phyloP scores from a whole-genome alignment of 2,888 invertebrate genomes.

The Coelinius sp. region DNA sequence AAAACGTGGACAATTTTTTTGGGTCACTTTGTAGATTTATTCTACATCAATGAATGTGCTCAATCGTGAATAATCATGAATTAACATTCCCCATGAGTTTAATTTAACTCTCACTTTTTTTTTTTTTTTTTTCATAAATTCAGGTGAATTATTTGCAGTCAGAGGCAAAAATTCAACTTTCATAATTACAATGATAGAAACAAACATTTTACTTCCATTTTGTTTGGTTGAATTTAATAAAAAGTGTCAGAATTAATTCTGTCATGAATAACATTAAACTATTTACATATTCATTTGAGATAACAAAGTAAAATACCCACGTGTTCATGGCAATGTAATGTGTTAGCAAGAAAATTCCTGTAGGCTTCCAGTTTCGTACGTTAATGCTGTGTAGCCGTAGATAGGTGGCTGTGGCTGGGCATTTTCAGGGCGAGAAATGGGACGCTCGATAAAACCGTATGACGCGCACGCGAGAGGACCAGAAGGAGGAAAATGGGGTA shows the following conservation, averaged over 20 bases:
- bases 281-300: background rate
- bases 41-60: background rate
- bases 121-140: no score
- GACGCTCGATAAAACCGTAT: constrained; percentile 41
- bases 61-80: no score
- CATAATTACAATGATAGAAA: no score
- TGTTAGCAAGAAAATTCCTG: background rate
- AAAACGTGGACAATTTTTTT: no score
- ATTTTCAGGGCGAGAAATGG: constrained; percentile 37
- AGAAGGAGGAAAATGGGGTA: constrained; percentile 25
- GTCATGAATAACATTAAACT: background rate
- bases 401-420: constrained; percentile 30
- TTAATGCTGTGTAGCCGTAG: constrained; percentile 9
- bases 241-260: background rate
- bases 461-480: constrained; percentile 30
- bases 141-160: no score
- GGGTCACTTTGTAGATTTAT: no score
- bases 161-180: no score
- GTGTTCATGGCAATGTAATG: background rate
- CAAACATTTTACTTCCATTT: background rate
- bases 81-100: no score
- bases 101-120: no score
- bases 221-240: background rate
- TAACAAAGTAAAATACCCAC: background rate
- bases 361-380: constrained; percentile 1